phyloP scores from a whole-genome alignment of 2,113 vertebrate genomes.

The Gobio gobio region DNA sequence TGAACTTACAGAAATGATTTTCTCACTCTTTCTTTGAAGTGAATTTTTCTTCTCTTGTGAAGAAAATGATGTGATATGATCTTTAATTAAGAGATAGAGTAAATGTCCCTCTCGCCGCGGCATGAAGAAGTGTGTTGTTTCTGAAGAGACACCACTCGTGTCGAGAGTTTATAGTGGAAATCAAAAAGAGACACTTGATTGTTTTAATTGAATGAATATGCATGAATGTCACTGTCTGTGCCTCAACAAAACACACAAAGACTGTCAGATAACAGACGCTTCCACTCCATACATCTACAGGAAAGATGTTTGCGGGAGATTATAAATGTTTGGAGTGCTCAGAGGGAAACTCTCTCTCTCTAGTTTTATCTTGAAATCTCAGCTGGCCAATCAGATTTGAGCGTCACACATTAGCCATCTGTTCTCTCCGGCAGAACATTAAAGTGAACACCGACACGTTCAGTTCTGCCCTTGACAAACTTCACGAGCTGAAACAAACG shows the following conservation, averaged over 20 bases:
- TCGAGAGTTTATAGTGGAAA: constrained; percentile 65
- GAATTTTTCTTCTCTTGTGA: constrained; percentile 55
- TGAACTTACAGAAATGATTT: constrained; percentile 57
- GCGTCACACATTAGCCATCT: constrained; percentile 41
- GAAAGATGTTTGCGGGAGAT: constrained; percentile 13
- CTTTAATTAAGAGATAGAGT: constrained; percentile 79
- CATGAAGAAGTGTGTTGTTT: constrained; percentile 52
- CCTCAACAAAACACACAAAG: constrained; percentile 17
- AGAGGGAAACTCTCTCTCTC: not conserved
- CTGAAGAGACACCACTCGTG: constrained; percentile 68
- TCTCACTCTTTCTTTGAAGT: constrained; percentile 64
- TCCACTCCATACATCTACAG: not conserved
- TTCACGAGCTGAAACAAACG: not conserved
- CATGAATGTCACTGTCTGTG: not conserved
- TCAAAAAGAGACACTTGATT: constrained; percentile 49
- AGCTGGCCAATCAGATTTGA: not conserved
- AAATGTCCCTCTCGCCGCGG: constrained; percentile 59
- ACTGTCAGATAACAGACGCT: not conserved
- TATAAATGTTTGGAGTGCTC: not conserved
- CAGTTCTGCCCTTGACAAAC: not conserved
- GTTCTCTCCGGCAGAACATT: constrained; percentile 31
- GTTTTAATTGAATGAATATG: constrained; percentile 30
- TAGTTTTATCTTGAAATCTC: constrained; percentile 1
- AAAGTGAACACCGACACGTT: constrained; percentile 16
- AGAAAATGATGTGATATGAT: constrained; percentile 72